Base-by-base conservation (phyloP, 2,113 vertebrate genomes). In the Phoxinus phoxinus region DNA sequence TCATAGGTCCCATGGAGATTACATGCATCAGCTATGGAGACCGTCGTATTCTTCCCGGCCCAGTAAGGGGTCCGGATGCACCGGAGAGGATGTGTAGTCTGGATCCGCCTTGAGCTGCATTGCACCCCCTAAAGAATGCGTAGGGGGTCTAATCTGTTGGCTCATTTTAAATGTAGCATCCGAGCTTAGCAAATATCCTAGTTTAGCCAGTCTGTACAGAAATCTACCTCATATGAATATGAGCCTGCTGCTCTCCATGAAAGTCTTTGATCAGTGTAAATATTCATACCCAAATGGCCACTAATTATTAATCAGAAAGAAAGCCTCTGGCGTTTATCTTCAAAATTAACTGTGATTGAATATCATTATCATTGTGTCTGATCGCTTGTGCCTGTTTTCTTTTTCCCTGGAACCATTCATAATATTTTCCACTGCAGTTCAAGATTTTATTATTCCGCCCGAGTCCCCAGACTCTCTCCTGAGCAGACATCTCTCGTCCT, bases 361-460 rank as follows among this genome's bases (percentile, higher is more conserved):
- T 13, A 59, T 74, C 48, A 44, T 72, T 72, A 37, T 51, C 6
- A 15, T 51, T n/a, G 21, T 53, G 35, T 72, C 63, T 79, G 61
- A 71, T 44, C 25, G 1, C 15, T 13, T 76, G 11, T 48, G 25
- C 59, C 15, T 84, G 48, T 73, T 73, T 81, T 76, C 41, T 81
- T 8, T 80, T 59, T 84, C n/a, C 51, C 41, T 63, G 23, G 48
- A 76, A 67, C 41, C 13, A 76, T 67, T 30, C 19, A 11, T 51
- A 25, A 73, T 81, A 25, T n/a, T 6, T 51, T 72, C 30, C 19
- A 63, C 84, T 30, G 27, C 78, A 84, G 53, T 83, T 15, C 32
- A 67, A 80, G 89, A 87, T 75, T 90, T 85, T 56, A 86, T 88
- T 85, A 85, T 86, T 61, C 83, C 17, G 4, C 61, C 87, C 21